phyloP scores from a whole-genome alignment of 2,113 vertebrate genomes.

The Eulacestoma nigropectus region DNA sequence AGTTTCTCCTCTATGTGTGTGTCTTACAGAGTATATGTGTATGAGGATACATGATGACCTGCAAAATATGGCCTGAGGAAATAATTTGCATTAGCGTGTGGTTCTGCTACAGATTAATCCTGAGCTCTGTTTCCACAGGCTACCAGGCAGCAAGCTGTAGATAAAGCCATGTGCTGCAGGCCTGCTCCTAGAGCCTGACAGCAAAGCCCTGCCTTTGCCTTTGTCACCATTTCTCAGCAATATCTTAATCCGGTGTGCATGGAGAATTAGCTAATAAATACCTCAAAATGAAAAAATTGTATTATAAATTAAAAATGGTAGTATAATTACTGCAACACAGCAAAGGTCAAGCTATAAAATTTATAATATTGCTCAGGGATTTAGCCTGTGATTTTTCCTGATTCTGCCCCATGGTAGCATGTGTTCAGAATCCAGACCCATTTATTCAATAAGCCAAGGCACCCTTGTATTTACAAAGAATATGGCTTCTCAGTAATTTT shows the following conservation, averaged over 20 bases:
- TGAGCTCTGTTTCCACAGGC: neutral
- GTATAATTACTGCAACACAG: neutral
- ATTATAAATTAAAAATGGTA: neutral
- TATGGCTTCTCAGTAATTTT: neutral
- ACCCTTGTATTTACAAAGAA: neutral
- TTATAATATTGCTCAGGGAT: neutral
- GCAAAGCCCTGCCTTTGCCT: neutral
- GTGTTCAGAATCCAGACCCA: neutral
- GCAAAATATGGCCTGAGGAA: neutral
- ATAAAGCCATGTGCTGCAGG: neutral
- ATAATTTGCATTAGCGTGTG: accelerated
- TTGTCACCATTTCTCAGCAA: neutral
- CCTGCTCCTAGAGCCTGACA: neutral
- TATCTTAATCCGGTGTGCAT: neutral
- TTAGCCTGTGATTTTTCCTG: neutral
- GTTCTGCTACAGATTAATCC: neutral
- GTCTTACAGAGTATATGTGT: neutral
- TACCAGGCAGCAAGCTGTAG: neutral
- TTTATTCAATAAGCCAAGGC: neutral
- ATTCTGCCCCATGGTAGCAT: neutral
- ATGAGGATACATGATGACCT: neutral
- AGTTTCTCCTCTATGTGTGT: neutral
- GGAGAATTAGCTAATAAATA: neutral
- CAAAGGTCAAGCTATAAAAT: neutral
- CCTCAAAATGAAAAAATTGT: neutral